Evolutionary conservation across 2,888 invertebrate genomes (phyloP), one percentile per base, ranked within the genome.

Genomic region (Temnothorax unifasciatus): DNA sequence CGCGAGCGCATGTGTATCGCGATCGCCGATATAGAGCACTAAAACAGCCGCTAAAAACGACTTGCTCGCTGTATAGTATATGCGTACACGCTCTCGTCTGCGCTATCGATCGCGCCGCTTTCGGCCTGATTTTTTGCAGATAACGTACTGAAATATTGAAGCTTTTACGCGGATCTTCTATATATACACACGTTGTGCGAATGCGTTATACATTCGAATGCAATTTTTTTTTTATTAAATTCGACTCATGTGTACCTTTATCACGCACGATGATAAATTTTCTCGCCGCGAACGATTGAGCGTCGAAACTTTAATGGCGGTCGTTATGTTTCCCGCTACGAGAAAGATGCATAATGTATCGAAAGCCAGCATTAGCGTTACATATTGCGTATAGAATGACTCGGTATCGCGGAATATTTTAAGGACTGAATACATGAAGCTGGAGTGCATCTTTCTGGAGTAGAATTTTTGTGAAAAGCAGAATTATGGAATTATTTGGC

Each of bases 121-220:
- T 77, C 83, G 44, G 85, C 76, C 85, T 87, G 86, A 86, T 88
- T 89, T 86, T 89, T 89, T 82, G 83, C 69, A 85, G 88, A 89
- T 89, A 89, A 86, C 87, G 83, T 82, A 85, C 83, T 88, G 87
- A 89, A 89, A 89, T 89, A 87, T 89, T 73, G 74, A 71, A 44
- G 52, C 54, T 50, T 69, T 69, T 54, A 54, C 64, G 38, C 63
- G 34, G 52, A 21, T 71, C 21, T n/a, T 9, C 18, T 64, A 13
- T 29, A 13, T 29, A 29, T 57, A n/a, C 15, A 15, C 54, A 6
- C 66, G 76, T n/a, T 29, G 52, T 18, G 54, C 69, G 41, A 54
- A 25, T 13, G 21, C 77, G 69, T 69, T 34, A 41, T 71, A 29
- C 21, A 29, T 34, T 15, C n/a, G 0, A 73, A 79, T 8, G 59